Conservation (phyloP, 2,888 invertebrate species). For the Eupithecia subfuscata region DNA sequence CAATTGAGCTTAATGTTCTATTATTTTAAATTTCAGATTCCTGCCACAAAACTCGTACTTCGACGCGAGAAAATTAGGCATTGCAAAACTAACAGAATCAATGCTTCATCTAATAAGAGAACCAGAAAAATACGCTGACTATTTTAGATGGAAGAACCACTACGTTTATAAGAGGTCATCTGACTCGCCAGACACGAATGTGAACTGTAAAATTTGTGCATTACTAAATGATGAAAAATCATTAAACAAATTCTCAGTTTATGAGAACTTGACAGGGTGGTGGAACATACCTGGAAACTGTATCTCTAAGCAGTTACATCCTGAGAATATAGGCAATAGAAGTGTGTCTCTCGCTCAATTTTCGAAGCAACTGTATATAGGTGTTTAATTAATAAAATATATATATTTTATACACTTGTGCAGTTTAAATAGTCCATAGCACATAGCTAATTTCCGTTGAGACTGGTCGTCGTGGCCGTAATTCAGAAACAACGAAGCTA, state of each 20-base stretch:
- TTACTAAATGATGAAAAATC: conserved; percentile 61
- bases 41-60: conserved; percentile 71
- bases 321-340: background rate
- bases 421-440: too few relatives aligned
- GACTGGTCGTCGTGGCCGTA: too few relatives aligned
- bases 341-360: background rate
- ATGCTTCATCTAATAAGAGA: conserved; percentile 64
- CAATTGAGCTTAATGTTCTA: too few relatives aligned
- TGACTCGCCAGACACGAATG: conserved; percentile 63
- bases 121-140: conserved; percentile 61
- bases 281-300: conserved; percentile 60
- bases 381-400: background rate
- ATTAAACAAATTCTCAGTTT: conserved; percentile 53
- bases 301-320: background rate
- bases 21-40: conserved; percentile 60
- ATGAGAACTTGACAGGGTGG: conserved; percentile 63
- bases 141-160: conserved; percentile 71
- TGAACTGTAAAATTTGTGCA: conserved; percentile 70
- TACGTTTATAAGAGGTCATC: conserved; percentile 61
- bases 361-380: background rate
- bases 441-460: too few relatives aligned
- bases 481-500: too few relatives aligned
- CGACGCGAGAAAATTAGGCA: conserved; percentile 60
- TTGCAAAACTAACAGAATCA: conserved; percentile 54
- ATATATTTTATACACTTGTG: too few relatives aligned